These are phyloP conservation scores for Lamellibrachia luymesi DNA, from an alignment of 1,140 invertebrate genomes.

Conservation along the genomic window DNA sequence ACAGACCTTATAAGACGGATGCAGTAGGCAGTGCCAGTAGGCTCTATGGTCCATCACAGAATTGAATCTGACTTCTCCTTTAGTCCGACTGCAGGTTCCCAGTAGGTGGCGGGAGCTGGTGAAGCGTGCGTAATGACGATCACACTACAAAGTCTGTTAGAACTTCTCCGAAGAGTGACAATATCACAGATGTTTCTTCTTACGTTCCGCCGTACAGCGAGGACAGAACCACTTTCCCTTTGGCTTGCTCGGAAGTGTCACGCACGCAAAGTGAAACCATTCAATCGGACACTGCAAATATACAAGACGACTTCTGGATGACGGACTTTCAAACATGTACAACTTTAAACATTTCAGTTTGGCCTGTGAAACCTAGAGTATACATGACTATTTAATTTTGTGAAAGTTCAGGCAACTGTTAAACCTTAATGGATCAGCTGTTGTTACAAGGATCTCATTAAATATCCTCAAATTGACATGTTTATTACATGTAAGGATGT, in stretches of 20 bases:
- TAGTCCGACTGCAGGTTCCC: too few relatives aligned
- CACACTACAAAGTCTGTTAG: background rate
- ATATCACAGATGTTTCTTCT: constrained; percentile 42
- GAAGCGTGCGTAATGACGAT: background rate
- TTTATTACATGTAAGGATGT: background rate
- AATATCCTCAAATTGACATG: background rate
- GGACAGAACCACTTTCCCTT: constrained; percentile 99
- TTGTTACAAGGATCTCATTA: background rate
- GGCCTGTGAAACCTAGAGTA: background rate
- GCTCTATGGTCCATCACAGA: background rate
- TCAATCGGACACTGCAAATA: constrained; percentile 91
- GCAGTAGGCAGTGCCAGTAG: background rate
- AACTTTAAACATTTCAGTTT: background rate
- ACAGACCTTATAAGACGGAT: background rate
- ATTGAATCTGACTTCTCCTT: too few relatives aligned
- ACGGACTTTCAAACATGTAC: background rate
- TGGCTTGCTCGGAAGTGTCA: constrained; percentile 90
- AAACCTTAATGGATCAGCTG: background rate
- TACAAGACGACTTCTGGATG: background rate
- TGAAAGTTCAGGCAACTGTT: background rate
- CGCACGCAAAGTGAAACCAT: constrained; percentile 99
- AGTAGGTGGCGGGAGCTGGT: too few relatives aligned
- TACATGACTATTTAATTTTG: background rate
- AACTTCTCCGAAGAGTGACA: background rate
- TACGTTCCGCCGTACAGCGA: constrained; percentile 53